Evolutionary conservation across 2,888 invertebrate genomes (phyloP).

Genomic region (Epistrophella euchroma): DNA sequence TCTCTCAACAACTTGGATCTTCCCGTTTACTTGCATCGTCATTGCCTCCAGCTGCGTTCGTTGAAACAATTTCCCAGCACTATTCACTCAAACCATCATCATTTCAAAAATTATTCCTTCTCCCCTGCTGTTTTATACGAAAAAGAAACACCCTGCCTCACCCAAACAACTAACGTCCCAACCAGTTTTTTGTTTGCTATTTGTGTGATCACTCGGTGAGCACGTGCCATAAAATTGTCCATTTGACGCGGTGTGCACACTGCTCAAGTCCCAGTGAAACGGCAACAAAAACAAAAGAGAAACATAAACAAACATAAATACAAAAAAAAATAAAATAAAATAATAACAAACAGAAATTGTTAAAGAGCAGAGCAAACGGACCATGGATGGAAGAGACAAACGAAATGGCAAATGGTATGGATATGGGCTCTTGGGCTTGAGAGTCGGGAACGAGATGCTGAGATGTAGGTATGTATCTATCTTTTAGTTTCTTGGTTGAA

Average conservation of each 20-base stretch:
- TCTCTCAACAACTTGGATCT: conserved; percentile 4
- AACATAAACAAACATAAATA: conserved; percentile 30
- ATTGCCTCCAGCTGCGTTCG: conserved; percentile 50
- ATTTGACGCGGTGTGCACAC: conserved; percentile 66
- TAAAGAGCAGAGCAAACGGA: conserved; percentile 46
- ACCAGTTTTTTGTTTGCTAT: conserved; percentile 47
- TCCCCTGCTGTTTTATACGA: neutral
- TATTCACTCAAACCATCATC: conserved; percentile 20
- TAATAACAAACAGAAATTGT: conserved; percentile 38
- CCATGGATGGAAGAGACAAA: conserved; percentile 6
- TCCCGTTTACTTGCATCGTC: conserved; percentile 47
- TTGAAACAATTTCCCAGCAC: conserved; percentile 39
- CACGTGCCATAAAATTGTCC: conserved; percentile 78
- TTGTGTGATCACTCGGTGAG: conserved; percentile 79
- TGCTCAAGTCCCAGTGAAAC: conserved; percentile 53
- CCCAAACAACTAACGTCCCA: conserved; percentile 9
- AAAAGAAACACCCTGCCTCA: neutral
- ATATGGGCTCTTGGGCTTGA: neutral
- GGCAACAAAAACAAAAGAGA: conserved; percentile 39
- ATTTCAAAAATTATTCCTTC: neutral
- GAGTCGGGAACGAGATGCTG: neutral
- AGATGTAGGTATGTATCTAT: too few relatives aligned
- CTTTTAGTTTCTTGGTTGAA: conserved; percentile 12
- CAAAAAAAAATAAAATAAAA: conserved; percentile 14
- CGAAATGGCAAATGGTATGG: conserved; percentile 7